These are phyloP conservation scores for Hyles vespertilio DNA, from an alignment of 1,140 invertebrate genomes.

Conservation along the genomic window DNA sequence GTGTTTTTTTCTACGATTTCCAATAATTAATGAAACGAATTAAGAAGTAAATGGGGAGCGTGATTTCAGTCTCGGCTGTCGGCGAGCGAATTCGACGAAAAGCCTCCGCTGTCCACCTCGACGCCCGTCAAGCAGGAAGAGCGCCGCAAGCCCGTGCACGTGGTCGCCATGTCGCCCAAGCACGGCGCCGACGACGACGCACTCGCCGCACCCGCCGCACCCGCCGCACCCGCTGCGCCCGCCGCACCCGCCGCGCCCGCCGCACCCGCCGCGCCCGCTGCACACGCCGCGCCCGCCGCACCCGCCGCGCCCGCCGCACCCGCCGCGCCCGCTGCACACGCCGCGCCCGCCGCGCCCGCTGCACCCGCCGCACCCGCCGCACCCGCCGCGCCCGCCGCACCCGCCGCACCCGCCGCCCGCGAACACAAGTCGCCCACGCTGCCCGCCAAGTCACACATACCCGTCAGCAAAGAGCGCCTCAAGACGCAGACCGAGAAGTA, in stretches of 20 bases:
- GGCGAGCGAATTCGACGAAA: conserved; percentile 38
- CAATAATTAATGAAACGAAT: no score
- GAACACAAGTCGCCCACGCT: conserved; percentile 13
- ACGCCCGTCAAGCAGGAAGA: conserved; percentile 56
- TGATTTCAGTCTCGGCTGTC: conserved; percentile 36
- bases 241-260: conserved; percentile 14
- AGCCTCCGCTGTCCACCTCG: conserved; percentile 58
- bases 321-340: conserved; percentile 15
- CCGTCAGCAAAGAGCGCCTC: conserved; percentile 29
- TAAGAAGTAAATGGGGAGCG: no score
- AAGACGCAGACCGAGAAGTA: conserved; percentile 30
- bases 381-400: conserved; percentile 13
- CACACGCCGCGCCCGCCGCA: conserved; percentile 22
- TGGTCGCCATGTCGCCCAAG: conserved; percentile 68
- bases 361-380: no score
- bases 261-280: conserved; percentile 14
- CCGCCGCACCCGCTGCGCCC: conserved; percentile 24
- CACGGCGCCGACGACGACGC: conserved; percentile 14
- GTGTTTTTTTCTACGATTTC: no score
- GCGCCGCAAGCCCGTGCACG: conserved; percentile 39
- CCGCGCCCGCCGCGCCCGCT: conserved; percentile 18
- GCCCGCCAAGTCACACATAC: conserved; percentile 31
- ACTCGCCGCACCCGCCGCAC: conserved; percentile 9
- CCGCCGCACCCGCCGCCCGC: conserved; percentile 16
- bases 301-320: conserved; percentile 8